phyloP scores from a whole-genome alignment of 1,140 invertebrate species.

The Rhyacophila brunnea region DNA sequence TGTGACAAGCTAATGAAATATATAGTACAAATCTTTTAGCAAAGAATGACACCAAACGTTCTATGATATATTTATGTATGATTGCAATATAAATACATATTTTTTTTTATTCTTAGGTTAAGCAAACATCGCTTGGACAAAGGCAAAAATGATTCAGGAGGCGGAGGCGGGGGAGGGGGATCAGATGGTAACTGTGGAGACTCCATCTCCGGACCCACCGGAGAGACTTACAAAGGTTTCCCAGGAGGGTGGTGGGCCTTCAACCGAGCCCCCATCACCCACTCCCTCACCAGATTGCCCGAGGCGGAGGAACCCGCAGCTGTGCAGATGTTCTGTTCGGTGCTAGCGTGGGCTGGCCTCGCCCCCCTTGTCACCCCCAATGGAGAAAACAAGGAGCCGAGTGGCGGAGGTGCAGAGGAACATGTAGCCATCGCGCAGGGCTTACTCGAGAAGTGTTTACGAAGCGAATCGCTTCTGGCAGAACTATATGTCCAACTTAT shows the following conservation, averaged over 20 bases:
- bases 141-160: constrained; percentile 74
- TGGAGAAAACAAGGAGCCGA: constrained; percentile 47
- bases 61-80: too few species aligned
- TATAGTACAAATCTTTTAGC: too few species aligned
- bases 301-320: constrained; percentile 85
- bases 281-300: constrained; percentile 80
- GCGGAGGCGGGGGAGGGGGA: constrained; percentile 56
- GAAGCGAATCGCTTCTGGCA: constrained; percentile 82
- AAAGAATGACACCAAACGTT: too few species aligned
- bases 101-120: constrained; percentile 56
- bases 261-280: constrained; percentile 73
- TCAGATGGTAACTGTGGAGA: neutral
- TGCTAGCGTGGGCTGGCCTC: constrained; percentile 81
- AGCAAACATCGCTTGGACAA: constrained; percentile 88
- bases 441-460: constrained; percentile 86
- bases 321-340: constrained; percentile 74
- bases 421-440: constrained; percentile 85
- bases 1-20: neutral
- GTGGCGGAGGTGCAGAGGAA: constrained; percentile 74
- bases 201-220: constrained; percentile 36
- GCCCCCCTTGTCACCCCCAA: neutral
- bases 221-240: constrained; percentile 86
- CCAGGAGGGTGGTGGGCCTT: constrained; percentile 83
- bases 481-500: constrained; percentile 92
- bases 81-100: too few species aligned